A percentile compares a stretch with the other conserved stretches of the same genome.
Conservation (phyloP, 2,888 invertebrate genomes). For the Mythimna loreyi region DNA sequence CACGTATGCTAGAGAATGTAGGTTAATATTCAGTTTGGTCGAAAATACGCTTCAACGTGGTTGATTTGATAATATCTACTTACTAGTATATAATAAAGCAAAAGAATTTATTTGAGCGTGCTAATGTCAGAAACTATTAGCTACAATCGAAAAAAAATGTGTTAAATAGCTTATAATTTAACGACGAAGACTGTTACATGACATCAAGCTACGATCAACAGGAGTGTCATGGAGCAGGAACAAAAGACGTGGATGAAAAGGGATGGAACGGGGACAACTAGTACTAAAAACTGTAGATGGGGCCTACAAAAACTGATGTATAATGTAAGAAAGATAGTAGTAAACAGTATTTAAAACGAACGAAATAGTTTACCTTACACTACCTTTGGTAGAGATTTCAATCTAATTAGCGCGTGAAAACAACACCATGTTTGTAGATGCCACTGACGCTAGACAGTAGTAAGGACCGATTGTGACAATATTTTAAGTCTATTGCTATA, state of each 20-base stretch:
- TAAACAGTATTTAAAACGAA: background rate
- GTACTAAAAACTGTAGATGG: background rate
- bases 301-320: background rate
- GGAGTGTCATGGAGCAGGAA: too few species aligned
- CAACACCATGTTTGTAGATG: background rate
- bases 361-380: too few species aligned
- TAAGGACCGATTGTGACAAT: background rate
- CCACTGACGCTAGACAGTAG: background rate
- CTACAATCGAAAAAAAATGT: too few species aligned
- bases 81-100: background rate
- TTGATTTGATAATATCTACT: background rate
- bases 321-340: too few species aligned
- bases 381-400: background rate
- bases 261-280: too few species aligned
- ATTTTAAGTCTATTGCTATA: background rate
- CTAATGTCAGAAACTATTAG: too few species aligned
- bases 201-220: too few species aligned
- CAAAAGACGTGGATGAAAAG: too few species aligned
- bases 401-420: background rate
- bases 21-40: constrained; percentile 13
- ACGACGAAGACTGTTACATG: too few species aligned
- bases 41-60: background rate
- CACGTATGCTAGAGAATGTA: background rate
- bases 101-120: too few species aligned
- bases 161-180: too few species aligned